These are phyloP conservation scores for Umimayanthus kanabou DNA, from an alignment of 92 coral and sea anemone species.

Conservation along the genomic window DNA sequence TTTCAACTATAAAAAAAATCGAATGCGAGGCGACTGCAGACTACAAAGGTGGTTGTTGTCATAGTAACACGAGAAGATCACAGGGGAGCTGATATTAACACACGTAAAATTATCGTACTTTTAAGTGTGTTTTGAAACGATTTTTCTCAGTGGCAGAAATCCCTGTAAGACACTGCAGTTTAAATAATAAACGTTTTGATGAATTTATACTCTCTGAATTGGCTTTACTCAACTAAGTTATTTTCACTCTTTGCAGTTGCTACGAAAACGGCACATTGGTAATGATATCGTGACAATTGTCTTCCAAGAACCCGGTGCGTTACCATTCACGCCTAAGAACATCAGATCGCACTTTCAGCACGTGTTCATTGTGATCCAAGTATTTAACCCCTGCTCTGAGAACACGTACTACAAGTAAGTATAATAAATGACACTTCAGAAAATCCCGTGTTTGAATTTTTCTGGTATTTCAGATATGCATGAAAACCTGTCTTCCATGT, in stretches of 20 bases:
- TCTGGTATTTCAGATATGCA: neutral
- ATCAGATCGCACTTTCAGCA: constrained; percentile 98
- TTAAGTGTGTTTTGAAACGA: no score
- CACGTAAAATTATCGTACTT: no score
- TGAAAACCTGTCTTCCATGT: no score
- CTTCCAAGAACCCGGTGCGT: constrained; percentile 98
- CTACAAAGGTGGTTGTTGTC: no score
- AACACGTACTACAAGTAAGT: constrained; percentile 93
- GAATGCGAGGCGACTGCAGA: no score
- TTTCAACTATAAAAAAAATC: no score
- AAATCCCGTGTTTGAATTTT: neutral
- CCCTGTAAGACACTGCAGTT: no score
- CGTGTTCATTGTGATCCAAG: constrained; percentile 94
- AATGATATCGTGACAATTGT: constrained; percentile 99
- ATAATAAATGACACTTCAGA: neutral
- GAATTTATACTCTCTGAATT: neutral
- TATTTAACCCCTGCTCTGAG: constrained; percentile 87
- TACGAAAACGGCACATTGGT: constrained; percentile 96
- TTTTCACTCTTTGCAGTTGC: constrained; percentile 60
- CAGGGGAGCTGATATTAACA: no score
- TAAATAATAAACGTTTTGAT: no score
- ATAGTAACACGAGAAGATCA: no score
- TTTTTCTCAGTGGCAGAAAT: no score
- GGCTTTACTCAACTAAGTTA: neutral
- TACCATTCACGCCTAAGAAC: constrained; percentile 95